Evolutionary conservation across 1,140 invertebrate genomes (phyloP).

Genomic region (Zaprionus taronus): DNA sequence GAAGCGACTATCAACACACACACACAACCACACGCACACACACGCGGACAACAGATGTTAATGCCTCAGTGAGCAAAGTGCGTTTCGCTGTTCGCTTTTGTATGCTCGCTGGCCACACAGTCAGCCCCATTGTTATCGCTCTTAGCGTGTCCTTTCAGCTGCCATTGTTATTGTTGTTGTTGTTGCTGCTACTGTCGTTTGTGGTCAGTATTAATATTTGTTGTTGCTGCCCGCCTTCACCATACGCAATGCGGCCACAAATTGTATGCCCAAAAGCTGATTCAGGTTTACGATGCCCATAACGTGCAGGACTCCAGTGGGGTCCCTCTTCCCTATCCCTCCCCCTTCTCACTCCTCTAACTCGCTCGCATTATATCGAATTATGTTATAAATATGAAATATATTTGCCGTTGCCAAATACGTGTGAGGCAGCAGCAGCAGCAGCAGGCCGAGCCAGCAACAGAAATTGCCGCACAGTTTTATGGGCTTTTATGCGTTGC

Average conservation of each 20-base stretch:
- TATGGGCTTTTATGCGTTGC: slow-evolving; percentile 71
- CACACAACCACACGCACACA: slow-evolving; percentile 11
- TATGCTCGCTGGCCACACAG: slow-evolving; percentile 16
- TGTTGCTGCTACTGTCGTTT: slow-evolving; percentile 33
- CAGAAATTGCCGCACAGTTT: slow-evolving; percentile 61
- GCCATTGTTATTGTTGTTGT: slow-evolving; percentile 10
- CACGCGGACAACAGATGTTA: slow-evolving; percentile 73
- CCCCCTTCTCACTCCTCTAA: background rate
- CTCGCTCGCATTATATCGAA: slow-evolving; percentile 74
- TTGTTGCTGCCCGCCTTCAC: slow-evolving; percentile 31
- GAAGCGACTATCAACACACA: slow-evolving; percentile 6
- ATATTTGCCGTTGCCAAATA: slow-evolving; percentile 58
- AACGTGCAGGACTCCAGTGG: slow-evolving; percentile 17
- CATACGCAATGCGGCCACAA: slow-evolving; percentile 72
- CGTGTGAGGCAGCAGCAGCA: slow-evolving; percentile 53
- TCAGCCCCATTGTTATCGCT: slow-evolving; percentile 44
- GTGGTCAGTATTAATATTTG: slow-evolving; percentile 69
- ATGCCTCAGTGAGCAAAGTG: slow-evolving; percentile 77
- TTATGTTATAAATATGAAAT: slow-evolving; percentile 82
- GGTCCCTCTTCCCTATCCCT: too few relatives aligned
- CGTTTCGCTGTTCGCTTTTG: slow-evolving; percentile 72
- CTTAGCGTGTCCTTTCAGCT: slow-evolving; percentile 20
- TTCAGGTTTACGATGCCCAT: slow-evolving; percentile 61
- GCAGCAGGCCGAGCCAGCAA: slow-evolving; percentile 36
- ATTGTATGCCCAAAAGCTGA: slow-evolving; percentile 64